Evolutionary conservation across 2,888 invertebrate species (phyloP).

Genomic region (Phortica okadai): DNA sequence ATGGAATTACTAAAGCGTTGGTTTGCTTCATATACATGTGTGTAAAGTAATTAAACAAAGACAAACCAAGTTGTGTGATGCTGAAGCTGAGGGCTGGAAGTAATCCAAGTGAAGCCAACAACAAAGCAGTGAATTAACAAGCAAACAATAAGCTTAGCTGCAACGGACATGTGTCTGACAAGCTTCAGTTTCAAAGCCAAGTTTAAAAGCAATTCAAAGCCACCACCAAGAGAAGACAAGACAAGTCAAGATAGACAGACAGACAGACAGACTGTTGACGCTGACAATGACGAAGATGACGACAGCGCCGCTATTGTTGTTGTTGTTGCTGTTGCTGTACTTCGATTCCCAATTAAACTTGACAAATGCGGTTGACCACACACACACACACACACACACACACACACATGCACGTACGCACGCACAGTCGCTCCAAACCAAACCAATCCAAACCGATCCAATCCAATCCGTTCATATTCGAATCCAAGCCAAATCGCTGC

Average conservation of each 20-base stretch:
- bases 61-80: background rate
- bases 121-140: constrained; percentile 65
- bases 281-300: background rate
- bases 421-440: constrained; percentile 26
- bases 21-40: background rate
- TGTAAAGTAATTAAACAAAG: constrained; percentile 60
- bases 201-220: background rate
- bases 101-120: background rate
- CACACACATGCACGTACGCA: background rate
- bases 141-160: constrained; percentile 63
- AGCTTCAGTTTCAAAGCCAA: background rate
- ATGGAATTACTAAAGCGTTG: background rate
- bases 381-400: constrained; percentile 47
- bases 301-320: background rate
- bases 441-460: constrained; percentile 18
- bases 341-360: constrained; percentile 69
- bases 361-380: constrained; percentile 73
- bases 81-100: background rate
- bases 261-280: constrained; percentile 56
- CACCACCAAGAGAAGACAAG: constrained; percentile 38
- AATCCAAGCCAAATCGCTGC: background rate
- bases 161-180: constrained; percentile 13
- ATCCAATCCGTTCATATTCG: constrained; percentile 27
- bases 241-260: constrained; percentile 15
- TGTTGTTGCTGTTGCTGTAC: background rate